phyloP scores from a whole-genome alignment of 2,797 vertebrate species.

The Crypturellus tataupa region DNA sequence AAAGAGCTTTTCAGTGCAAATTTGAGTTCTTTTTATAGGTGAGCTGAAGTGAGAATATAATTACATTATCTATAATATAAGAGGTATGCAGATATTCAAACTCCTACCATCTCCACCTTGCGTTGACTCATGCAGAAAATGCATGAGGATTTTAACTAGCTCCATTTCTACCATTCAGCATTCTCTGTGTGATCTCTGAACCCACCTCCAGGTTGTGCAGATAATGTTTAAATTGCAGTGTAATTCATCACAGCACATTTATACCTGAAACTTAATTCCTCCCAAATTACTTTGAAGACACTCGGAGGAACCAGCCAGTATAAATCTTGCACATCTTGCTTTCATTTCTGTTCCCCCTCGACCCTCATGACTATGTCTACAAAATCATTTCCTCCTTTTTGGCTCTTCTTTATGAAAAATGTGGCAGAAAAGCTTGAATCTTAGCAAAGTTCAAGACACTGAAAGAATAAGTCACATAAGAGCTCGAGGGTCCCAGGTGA shows the following conservation, averaged over 20 bases:
- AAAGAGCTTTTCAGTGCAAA: conserved; percentile 67
- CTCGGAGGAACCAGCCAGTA: not conserved
- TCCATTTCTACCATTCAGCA: not conserved
- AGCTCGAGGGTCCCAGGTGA: not conserved
- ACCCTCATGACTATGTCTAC: not conserved
- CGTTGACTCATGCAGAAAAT: not conserved
- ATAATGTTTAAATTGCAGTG: not conserved
- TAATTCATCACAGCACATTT: conserved; percentile 33
- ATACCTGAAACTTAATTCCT: not conserved
- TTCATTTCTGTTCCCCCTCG: not conserved
- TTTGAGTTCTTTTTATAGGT: conserved; percentile 62
- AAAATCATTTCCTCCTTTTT: not conserved
- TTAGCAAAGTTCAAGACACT: not conserved
- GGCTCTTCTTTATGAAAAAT: not conserved
- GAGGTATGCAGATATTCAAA: conserved; percentile 42
- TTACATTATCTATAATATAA: conserved; percentile 67
- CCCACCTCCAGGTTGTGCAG: not conserved
- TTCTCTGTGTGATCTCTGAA: conserved; percentile 2
- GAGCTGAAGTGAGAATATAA: conserved; percentile 67
- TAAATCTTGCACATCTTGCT: not conserved
- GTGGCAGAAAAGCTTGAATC: not conserved
- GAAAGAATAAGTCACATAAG: not conserved
- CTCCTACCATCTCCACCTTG: not conserved
- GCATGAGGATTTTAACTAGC: conserved; percentile 35
- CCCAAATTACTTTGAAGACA: conserved; percentile 16